Evolutionary conservation across 1,140 invertebrate species (phyloP), one percentile per base, ranked within the genome.

Genomic region (Penaeus chinensis): DNA sequence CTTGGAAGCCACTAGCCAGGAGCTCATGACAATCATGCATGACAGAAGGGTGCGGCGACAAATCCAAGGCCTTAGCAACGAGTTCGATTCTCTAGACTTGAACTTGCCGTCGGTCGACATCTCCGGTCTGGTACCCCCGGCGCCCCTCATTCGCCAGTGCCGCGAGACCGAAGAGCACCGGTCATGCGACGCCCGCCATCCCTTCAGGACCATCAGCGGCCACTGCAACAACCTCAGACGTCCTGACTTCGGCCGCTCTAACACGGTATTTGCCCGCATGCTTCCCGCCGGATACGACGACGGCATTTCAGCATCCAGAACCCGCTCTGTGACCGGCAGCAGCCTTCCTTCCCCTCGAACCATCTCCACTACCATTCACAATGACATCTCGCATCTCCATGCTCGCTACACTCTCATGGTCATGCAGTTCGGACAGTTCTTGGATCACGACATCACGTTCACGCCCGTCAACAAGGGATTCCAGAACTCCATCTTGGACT

Each of bases 401-500:
- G 95, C 95, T 8, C 94, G 96, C n/a, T 98, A 98, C 91, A 97
- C 96, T 0, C 93, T 98, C 24, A 97, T 97, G 95, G 94, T 96
- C 8, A 98, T 98, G 97, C 96, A 99, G 93, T 99, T 95, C 90
- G 93, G 93, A 20, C 97, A 98, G 91, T 97, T 98, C 91, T 91
- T 98, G 10, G 97, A 98, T 92, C 97, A 98, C 92, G 97, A 98
- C 92, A 92, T 98, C 22, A 98, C 97, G 1, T 95, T 98, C 93
- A 98, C 86, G 20, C 89, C 89, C 24, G 84, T 90, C 78, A 90
- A 90, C 87, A 90, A 90, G 87, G 91, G 91, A 61, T 88, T 91
- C 24, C 90, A 89, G 69, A 91, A 91, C 60, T 90, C 90, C 66
- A 91, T 97, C 85, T 95, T 97, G 0, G 96, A 96, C 90, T 98